Conservation (phyloP, 1,140 invertebrate genomes). For the Drosophila kurseongensis region DNA sequence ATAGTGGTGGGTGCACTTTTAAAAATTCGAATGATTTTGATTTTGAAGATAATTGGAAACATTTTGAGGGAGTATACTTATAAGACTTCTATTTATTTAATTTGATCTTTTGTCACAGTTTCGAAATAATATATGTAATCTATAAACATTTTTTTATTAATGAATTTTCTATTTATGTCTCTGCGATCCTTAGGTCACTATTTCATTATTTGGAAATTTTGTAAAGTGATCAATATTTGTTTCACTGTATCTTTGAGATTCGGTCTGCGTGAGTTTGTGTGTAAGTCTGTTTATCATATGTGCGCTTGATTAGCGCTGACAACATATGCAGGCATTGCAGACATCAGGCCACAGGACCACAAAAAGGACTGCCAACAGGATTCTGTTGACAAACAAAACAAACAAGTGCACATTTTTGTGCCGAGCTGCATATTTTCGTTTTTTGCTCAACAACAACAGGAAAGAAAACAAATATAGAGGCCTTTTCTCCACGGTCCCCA, state of each 20-base stretch:
- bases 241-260: constrained; percentile 6
- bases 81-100: too few relatives aligned
- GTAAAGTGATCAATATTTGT: neutral
- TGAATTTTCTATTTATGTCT: too few relatives aligned
- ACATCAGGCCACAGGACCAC: constrained; percentile 45
- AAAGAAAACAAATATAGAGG: constrained; percentile 53
- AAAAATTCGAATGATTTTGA: neutral
- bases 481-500: constrained; percentile 31
- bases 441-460: constrained; percentile 16
- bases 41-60: too few relatives aligned
- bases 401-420: constrained; percentile 77
- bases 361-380: constrained; percentile 72
- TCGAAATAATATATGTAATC: too few relatives aligned
- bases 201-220: too few relatives aligned
- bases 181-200: too few relatives aligned
- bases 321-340: constrained; percentile 72
- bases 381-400: constrained; percentile 74
- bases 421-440: constrained; percentile 39
- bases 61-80: too few relatives aligned
- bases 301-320: constrained; percentile 81
- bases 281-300: constrained; percentile 75
- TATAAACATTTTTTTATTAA: too few relatives aligned
- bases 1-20: constrained; percentile 15
- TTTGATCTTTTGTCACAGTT: too few relatives aligned
- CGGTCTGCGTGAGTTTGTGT: constrained; percentile 4